Conservation (phyloP, 2,888 invertebrate species). For the Selenia dentaria region DNA sequence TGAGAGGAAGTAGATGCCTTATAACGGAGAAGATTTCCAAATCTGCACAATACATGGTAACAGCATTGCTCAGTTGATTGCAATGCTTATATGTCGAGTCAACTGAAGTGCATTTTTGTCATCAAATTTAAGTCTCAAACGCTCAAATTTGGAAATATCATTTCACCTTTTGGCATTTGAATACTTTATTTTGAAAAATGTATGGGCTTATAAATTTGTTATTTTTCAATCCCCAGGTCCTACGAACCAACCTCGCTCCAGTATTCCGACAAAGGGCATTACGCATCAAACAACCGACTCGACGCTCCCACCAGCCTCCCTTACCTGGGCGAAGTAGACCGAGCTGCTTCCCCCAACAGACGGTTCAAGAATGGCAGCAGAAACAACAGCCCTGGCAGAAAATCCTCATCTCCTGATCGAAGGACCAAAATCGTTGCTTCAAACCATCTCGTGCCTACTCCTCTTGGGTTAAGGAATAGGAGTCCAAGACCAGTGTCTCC, state of each 20-base stretch:
- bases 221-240: conserved; percentile 1
- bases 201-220: too few relatives aligned
- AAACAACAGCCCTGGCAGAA: conserved; percentile 64
- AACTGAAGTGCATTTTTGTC: too few relatives aligned
- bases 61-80: too few relatives aligned
- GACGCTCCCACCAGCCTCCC: conserved; percentile 70
- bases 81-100: too few relatives aligned
- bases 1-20: too few relatives aligned
- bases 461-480: conserved; percentile 69
- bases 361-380: conserved; percentile 61
- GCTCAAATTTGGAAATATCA: too few relatives aligned
- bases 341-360: conserved; percentile 67
- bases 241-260: conserved; percentile 70
- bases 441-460: conserved; percentile 79
- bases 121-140: too few relatives aligned
- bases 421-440: conserved; percentile 66
- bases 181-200: too few relatives aligned
- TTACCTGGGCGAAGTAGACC: conserved; percentile 67
- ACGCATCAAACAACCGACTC: conserved; percentile 62
- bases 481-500: conserved; percentile 82
- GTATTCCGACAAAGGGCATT: conserved; percentile 63
- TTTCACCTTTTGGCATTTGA: too few relatives aligned
- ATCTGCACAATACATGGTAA: too few relatives aligned
- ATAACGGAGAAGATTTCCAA: too few relatives aligned
- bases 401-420: conserved; percentile 73